Conservation (phyloP, 2,888 invertebrate genomes). For the Meghimatium bilineatum region DNA sequence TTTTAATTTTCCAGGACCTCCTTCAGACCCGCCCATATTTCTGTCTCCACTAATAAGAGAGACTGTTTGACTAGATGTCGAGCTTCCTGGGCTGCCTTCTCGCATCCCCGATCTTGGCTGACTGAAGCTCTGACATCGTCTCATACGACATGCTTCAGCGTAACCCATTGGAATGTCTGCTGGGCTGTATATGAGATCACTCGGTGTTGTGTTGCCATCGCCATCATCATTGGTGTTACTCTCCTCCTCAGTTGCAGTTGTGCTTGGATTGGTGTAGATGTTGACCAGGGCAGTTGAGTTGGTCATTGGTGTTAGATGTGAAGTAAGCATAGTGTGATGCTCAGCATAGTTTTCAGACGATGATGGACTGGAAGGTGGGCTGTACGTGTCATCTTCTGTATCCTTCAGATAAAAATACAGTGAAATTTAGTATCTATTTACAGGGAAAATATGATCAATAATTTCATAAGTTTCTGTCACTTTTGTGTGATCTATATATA, state of each 20-base stretch:
- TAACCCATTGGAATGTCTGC: slow-evolving; percentile 51
- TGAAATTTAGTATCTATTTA: no score
- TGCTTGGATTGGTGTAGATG: slow-evolving; percentile 47
- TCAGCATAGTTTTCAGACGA: slow-evolving; percentile 38
- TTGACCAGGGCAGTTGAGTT: slow-evolving; percentile 28
- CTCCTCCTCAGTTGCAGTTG: slow-evolving; percentile 41
- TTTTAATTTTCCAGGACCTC: slow-evolving; percentile 59
- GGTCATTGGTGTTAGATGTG: slow-evolving; percentile 14
- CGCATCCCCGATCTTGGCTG: slow-evolving; percentile 44
- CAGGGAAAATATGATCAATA: no score
- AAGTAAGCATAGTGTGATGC: slow-evolving; percentile 44
- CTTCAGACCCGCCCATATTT: slow-evolving; percentile 12
- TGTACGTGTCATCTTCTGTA: slow-evolving; percentile 30
- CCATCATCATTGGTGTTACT: slow-evolving; percentile 42
- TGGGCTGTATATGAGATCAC: slow-evolving; percentile 49
- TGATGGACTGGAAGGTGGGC: slow-evolving; percentile 36
- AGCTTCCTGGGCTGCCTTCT: slow-evolving; percentile 49
- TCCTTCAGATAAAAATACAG: no score
- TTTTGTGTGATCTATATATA: no score
- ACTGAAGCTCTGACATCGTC: slow-evolving; percentile 55
- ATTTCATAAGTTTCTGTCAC: no score
- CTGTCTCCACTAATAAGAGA: slow-evolving; percentile 45
- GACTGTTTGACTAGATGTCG: slow-evolving; percentile 41
- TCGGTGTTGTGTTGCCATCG: slow-evolving; percentile 37
- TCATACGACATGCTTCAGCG: slow-evolving; percentile 51